phyloP scores from a whole-genome alignment of 2,888 invertebrate species.

The Acrobasis repandana region DNA sequence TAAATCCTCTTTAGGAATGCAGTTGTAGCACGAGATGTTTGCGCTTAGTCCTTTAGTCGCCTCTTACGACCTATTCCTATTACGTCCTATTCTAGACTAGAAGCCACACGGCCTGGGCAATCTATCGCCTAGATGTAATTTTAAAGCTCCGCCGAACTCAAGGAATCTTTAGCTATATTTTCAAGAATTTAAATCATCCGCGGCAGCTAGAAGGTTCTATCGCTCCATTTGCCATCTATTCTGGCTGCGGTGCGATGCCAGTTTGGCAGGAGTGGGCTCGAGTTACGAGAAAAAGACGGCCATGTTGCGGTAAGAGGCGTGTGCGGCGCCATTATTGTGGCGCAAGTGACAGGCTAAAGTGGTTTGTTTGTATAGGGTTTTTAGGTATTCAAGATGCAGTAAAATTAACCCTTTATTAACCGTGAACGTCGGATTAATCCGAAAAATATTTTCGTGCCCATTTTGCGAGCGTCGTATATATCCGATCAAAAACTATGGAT shows the following conservation, averaged over 20 bases:
- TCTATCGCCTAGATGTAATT: not conserved
- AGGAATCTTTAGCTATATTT: constrained; percentile 1
- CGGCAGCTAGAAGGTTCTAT: constrained; percentile 39
- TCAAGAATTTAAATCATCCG: constrained; percentile 45
- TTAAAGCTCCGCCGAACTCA: not conserved
- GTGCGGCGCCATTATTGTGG: constrained; percentile 5
- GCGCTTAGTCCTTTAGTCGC: too few species aligned
- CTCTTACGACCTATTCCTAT: too few species aligned
- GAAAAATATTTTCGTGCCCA: too few species aligned
- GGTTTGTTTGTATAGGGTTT: too few species aligned
- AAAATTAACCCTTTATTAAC: too few species aligned
- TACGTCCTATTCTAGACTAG: too few species aligned
- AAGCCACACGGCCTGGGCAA: not conserved
- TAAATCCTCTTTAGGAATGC: too few species aligned
- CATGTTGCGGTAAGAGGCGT: constrained; percentile 25
- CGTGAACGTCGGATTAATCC: too few species aligned
- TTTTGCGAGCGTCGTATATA: too few species aligned
- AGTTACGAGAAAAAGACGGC: constrained; percentile 26
- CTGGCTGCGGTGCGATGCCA: constrained; percentile 36
- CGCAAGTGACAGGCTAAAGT: not conserved
- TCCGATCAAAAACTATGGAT: too few species aligned
- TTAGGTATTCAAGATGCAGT: too few species aligned
- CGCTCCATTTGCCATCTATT: constrained; percentile 49
- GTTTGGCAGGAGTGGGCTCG: constrained; percentile 25
- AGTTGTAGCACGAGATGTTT: too few species aligned